Evolutionary conservation across 2,113 vertebrate genomes (phyloP), one percentile per base, ranked within the genome.

Genomic region (Perccottus glenii): DNA sequence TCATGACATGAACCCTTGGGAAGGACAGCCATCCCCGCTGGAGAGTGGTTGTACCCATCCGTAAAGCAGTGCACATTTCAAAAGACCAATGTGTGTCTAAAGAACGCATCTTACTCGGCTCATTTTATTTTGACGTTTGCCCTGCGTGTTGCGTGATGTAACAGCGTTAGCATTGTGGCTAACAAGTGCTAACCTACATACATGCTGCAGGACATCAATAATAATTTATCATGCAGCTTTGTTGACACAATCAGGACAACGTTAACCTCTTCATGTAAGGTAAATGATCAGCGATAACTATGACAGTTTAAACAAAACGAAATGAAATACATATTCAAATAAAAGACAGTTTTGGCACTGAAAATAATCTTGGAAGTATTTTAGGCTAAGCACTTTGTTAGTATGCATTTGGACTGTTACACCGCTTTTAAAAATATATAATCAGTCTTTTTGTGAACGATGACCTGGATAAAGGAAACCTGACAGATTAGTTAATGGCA

Each of bases 151-250:
- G 53, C 27, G 64, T 75, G 67, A 79, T 85, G 66, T 76, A 77
- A 87, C 85, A 80, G 72, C 53, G 15, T 84, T 90, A 90, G 87
- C 89, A 76, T 62, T 3, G 58, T 27, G 33, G 87, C 85, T 89
- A 86, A 79, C 42, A 2, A 51, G 9, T 14, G 49, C 51, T 27
- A 27, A 3, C 19, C 19, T 67, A 50, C 12, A 42, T 56, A 8
- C 43, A 45, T 55, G 38, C 15, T 55, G 43, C 11, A n/a, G 44
- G 11, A 33, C 6, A n/a, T 49, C 7, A 7, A 4, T 38, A 43
- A 9, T 40, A 0, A 42, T 44, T 9, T 10, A 27, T 4, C 52
- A 9, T 4, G 52, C 33, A n/a, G 35, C 33, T n/a, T 12, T 36
- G 33, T 12, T 36, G 33, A 15, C 6, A 8, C 6, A n/a, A 36